Conservation (phyloP, 2,888 invertebrate species). For the Epinotia brunnichana region DNA sequence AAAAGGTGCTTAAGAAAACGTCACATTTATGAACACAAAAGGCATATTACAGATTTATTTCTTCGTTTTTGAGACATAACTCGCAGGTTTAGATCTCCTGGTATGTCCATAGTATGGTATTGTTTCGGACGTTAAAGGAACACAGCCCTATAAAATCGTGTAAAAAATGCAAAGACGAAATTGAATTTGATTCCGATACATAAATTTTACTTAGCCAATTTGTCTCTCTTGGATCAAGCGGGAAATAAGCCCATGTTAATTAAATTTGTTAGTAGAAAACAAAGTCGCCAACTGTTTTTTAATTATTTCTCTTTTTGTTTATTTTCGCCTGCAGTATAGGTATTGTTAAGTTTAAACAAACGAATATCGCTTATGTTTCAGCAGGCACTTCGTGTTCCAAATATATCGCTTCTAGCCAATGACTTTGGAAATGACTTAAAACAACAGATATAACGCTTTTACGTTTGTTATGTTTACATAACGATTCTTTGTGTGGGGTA, state of each 20-base stretch:
- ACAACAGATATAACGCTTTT: constrained; percentile 81
- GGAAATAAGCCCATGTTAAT: constrained; percentile 78
- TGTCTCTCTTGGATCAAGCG: constrained; percentile 79
- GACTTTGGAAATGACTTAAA: constrained; percentile 81
- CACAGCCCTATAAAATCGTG: constrained; percentile 75
- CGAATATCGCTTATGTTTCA: constrained; percentile 25
- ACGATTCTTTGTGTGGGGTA: constrained; percentile 83
- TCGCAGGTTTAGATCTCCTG: not conserved
- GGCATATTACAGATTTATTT: not conserved
- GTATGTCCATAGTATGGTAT: constrained; percentile 40
- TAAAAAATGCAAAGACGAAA: constrained; percentile 82
- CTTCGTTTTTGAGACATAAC: not conserved
- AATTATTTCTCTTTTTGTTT: constrained; percentile 68
- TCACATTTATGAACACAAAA: not conserved
- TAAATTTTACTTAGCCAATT: constrained; percentile 83
- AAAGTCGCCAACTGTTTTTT: constrained; percentile 71
- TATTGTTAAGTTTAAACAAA: constrained; percentile 8
- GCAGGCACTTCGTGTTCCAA: constrained; percentile 37
- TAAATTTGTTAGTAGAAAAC: constrained; percentile 77
- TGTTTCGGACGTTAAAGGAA: constrained; percentile 61
- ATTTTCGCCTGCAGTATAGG: constrained; percentile 40
- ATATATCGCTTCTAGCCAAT: constrained; percentile 72
- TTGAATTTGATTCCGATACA: constrained; percentile 83
- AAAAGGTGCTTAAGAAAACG: not conserved
- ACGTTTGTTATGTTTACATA: constrained; percentile 82